Base-by-base conservation (phyloP, 37 sponge, comb jelly and placozoan species). In the Dysidea cf. avara region DNA sequence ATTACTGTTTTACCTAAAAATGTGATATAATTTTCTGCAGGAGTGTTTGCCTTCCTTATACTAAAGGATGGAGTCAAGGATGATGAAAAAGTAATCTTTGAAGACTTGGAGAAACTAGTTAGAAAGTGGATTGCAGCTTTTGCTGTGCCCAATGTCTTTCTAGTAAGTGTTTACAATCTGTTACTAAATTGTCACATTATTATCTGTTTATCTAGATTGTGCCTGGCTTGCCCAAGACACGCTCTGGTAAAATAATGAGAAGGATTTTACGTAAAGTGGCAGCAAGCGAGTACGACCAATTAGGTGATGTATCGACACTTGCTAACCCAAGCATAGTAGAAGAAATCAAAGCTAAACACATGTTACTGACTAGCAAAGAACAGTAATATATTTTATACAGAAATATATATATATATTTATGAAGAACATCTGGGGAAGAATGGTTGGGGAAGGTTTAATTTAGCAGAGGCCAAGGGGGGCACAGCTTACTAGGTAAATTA, bases 171-270 rank as follows among this genome's bases (percentile, higher is more conserved):
- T n/a, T n/a, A n/a, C n/a, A n/a, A n/a, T n/a, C n/a, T n/a, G n/a
- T n/a, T n/a, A n/a, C 17, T 31, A 70, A n/a, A 28, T 53, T 55
- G 34, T 26, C 22, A 6, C 6, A 35, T 26, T 26, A 30, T 2
- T 48, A 17, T 53, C 31, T 34, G 3, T 49, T 56, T 60, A 7
- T 77, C 2, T 80, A 97, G 86, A 56, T 84, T 43, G 82, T 85
- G n/a, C 96, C 99, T 31, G 93, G 88, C 13, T 70, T 98, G 37
- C 99, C 99, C 1, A 98, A 98, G 86, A 98, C 99, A n/a, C 84
- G 99, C 32, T 95, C 96, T 34, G 99, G 99, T 12, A 98, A 98
- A 74, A 98, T 98, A 28, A 98, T 98, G 99, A 78, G 99, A 7
- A 80, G 99, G 33, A 84, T 98, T 30, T 71, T 98, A 39, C 67